Percentiles rank a stretch among this genome's conserved stretches.
Evolutionary conservation across 2,888 invertebrate genomes (phyloP).

Genomic region (Plusia festucae): DNA sequence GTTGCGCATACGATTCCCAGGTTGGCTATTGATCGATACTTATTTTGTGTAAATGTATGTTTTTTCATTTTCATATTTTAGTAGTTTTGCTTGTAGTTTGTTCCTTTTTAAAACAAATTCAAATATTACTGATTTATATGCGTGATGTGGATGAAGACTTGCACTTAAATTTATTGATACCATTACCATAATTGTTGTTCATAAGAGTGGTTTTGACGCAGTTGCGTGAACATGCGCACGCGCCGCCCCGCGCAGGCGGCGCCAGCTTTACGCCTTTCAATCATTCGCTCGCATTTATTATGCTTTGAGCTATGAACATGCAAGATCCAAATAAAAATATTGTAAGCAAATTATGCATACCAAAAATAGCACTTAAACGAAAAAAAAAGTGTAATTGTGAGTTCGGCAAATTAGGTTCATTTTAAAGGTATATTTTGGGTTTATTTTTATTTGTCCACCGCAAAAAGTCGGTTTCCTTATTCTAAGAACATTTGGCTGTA

Average conservation of each 20-base stretch:
- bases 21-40: neutral
- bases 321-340: conserved; percentile 15
- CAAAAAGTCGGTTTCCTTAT: too few species aligned
- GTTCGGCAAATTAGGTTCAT: neutral
- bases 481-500: too few species aligned
- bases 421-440: too few species aligned
- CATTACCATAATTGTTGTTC: conserved; percentile 28
- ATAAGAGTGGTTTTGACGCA: conserved; percentile 42
- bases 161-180: conserved; percentile 11
- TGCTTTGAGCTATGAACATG: conserved; percentile 24
- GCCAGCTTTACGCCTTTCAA: conserved; percentile 63
- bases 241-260: conserved; percentile 68
- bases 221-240: conserved; percentile 62
- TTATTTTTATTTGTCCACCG: too few species aligned
- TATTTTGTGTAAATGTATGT: neutral
- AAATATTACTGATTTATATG: neutral
- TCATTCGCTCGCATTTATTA: conserved; percentile 56
- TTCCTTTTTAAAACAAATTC: neutral
- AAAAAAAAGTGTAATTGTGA: neutral
- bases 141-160: neutral
- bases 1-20: conserved; percentile 1
- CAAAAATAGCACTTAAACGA: neutral
- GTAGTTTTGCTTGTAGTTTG: neutral
- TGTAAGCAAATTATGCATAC: neutral
- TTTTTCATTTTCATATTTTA: neutral